These are phyloP conservation scores for Martes martes DNA, from an alignment of 2,113 vertebrate species.

Conservation along the genomic window DNA sequence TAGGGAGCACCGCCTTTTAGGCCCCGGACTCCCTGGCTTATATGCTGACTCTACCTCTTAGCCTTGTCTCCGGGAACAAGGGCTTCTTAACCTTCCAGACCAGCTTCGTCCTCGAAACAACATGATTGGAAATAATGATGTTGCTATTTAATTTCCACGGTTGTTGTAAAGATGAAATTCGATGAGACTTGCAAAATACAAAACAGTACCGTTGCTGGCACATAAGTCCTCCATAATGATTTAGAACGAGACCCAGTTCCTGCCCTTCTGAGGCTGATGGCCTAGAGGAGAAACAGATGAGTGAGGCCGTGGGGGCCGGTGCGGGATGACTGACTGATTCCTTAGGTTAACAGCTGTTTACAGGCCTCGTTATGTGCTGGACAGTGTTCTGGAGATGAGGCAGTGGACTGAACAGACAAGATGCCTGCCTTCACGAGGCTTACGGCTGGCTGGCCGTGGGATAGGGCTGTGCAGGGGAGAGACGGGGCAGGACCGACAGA, in stretches of 20 bases:
- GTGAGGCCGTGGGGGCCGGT: not conserved
- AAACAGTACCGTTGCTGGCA: not conserved
- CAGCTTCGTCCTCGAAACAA: not conserved
- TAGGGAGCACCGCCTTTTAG: too few species aligned
- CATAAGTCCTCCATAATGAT: rapidly evolving
- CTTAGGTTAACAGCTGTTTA: not conserved
- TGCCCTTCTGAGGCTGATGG: not conserved
- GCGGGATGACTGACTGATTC: not conserved
- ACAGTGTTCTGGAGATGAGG: not conserved
- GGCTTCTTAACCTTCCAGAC: not conserved
- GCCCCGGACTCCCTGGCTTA: not conserved
- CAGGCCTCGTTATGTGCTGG: not conserved
- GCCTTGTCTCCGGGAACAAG: not conserved
- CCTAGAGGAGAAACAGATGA: not conserved
- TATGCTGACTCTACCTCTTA: not conserved
- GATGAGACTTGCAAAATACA: not conserved
- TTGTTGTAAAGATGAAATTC: not conserved
- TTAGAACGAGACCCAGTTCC: not conserved
- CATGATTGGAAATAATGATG: not conserved
- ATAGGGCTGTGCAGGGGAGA: not conserved
- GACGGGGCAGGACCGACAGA: not conserved
- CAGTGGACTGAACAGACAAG: not conserved
- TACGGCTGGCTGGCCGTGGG: not conserved
- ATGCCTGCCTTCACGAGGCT: not conserved
- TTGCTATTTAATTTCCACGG: not conserved